Evolutionary conservation across 2,113 vertebrate species (phyloP).

Genomic region (Lutjanus erythropterus): DNA sequence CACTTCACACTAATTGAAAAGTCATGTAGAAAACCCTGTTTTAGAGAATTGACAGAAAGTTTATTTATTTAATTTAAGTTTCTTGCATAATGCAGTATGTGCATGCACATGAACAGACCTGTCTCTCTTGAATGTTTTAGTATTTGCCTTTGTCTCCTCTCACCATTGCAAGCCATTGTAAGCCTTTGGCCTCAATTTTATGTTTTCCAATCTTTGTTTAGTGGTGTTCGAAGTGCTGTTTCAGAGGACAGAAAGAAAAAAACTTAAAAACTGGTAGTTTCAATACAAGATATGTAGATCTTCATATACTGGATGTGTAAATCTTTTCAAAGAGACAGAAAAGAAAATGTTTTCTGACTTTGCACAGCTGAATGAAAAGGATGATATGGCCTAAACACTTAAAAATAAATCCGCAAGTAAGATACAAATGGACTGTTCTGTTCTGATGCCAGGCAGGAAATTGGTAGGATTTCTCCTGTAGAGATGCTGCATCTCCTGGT

Average conservation of each 20-base stretch:
- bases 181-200: constrained; percentile 1
- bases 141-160: constrained; percentile 9
- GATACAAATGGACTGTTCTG: too few relatives aligned
- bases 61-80: neutral
- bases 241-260: neutral
- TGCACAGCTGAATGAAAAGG: neutral
- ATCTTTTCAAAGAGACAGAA: neutral
- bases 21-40: neutral
- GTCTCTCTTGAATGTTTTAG: constrained; percentile 50
- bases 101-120: neutral
- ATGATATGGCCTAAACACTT: neutral
- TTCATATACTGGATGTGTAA: too few relatives aligned
- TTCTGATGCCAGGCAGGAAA: too few relatives aligned
- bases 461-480: too few relatives aligned
- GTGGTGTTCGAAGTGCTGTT: neutral
- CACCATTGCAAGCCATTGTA: neutral
- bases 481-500: too few relatives aligned
- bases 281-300: neutral
- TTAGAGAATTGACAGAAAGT: neutral
- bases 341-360: neutral
- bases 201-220: neutral
- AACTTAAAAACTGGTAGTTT: neutral
- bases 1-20: neutral
- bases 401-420: too few relatives aligned
- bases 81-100: constrained; percentile 30